Evolutionary conservation across 2,113 vertebrate genomes (phyloP).

Genomic region (Ornithorhynchus anatinus): DNA sequence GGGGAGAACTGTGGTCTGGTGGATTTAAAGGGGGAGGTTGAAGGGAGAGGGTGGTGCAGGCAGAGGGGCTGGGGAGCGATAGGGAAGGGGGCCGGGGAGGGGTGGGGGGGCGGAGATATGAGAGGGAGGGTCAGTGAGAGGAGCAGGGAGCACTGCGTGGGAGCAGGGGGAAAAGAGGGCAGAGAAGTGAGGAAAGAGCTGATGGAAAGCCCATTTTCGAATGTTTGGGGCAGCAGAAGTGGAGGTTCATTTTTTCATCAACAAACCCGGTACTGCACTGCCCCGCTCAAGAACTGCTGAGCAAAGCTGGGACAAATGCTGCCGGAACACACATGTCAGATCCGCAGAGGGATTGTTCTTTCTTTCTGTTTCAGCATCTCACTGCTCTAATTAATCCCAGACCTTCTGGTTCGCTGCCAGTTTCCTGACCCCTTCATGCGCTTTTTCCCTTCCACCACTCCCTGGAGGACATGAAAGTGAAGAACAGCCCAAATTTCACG

Average conservation of each 20-base stretch:
- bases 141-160: too few species aligned
- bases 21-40: too few species aligned
- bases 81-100: too few species aligned
- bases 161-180: too few species aligned
- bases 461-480: neutral
- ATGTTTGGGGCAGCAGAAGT: neutral
- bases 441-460: neutral
- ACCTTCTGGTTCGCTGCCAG: neutral
- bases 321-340: slow-evolving; percentile 32
- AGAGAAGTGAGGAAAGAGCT: too few species aligned
- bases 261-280: neutral
- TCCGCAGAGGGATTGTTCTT: neutral
- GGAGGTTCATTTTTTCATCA: neutral
- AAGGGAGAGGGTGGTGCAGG: too few species aligned
- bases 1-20: too few species aligned
- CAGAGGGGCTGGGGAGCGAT: too few species aligned
- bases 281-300: slow-evolving; percentile 38
- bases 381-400: slow-evolving; percentile 34
- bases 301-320: slow-evolving; percentile 6
- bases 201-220: too few species aligned
- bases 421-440: neutral
- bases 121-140: too few species aligned
- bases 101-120: too few species aligned
- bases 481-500: neutral
- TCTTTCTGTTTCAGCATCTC: neutral